Conservation (phyloP, 2,888 invertebrate genomes). For the Bugulina stolonifera region DNA sequence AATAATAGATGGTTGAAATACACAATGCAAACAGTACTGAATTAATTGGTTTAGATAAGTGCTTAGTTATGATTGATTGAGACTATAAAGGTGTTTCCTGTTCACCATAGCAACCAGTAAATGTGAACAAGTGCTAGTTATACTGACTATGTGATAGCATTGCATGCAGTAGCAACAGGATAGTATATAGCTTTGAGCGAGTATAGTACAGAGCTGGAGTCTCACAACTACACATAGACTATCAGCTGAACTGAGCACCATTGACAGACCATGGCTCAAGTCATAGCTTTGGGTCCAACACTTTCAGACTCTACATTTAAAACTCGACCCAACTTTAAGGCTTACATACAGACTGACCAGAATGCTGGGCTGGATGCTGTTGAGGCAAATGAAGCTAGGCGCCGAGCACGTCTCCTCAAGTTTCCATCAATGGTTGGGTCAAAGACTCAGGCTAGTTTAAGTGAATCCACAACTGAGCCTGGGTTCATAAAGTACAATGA, state of each 20-base stretch:
- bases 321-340: constrained; percentile 39
- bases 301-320: constrained; percentile 42
- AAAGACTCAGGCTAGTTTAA: constrained; percentile 43
- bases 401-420: constrained; percentile 43
- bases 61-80: too few relatives aligned
- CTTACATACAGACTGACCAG: constrained; percentile 39
- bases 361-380: constrained; percentile 40
- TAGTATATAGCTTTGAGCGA: too few relatives aligned
- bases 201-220: too few relatives aligned
- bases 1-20: too few relatives aligned
- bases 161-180: neutral
- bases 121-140: neutral
- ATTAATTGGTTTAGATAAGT: too few relatives aligned
- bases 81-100: neutral
- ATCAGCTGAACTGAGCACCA: neutral
- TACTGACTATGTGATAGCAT: neutral
- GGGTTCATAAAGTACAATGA: constrained; percentile 43
- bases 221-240: too few relatives aligned
- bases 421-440: constrained; percentile 41
- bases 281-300: constrained; percentile 33
- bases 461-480: constrained; percentile 32
- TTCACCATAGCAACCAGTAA: constrained; percentile 7
- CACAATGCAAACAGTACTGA: too few relatives aligned
- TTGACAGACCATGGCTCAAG: constrained; percentile 34
- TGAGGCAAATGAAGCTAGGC: constrained; percentile 40